Percentiles rank a stretch among this genome's conserved stretches.
These are phyloP conservation scores for Dromococcyx pavoninus DNA, from an alignment of 2,797 vertebrate genomes.

Conservation along the genomic window DNA sequence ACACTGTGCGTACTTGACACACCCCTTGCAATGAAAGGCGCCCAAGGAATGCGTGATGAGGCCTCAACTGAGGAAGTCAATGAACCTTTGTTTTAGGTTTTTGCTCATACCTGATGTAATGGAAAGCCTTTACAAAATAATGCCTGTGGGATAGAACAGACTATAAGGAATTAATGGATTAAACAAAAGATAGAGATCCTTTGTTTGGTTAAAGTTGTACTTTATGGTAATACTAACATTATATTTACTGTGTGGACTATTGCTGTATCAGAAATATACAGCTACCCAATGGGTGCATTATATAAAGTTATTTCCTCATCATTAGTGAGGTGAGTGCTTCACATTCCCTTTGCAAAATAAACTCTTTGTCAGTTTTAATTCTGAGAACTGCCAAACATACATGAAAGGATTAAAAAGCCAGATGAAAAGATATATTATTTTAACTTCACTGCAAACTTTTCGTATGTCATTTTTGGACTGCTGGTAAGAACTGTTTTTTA, in stretches of 20 bases:
- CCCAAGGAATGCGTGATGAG: background rate
- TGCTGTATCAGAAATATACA: background rate
- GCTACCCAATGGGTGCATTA: background rate
- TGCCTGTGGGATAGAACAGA: background rate
- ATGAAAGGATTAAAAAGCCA: background rate
- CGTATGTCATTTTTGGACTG: background rate
- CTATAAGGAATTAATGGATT: background rate
- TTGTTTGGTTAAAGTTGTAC: background rate
- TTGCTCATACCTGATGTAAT: background rate
- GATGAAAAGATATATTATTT: background rate
- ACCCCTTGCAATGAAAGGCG: background rate
- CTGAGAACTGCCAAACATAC: background rate
- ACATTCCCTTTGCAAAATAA: background rate
- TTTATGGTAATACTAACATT: background rate
- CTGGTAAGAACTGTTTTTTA: background rate
- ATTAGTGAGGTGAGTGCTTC: background rate
- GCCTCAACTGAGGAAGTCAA: background rate
- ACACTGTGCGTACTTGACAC: background rate
- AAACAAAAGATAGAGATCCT: background rate
- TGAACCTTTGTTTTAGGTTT: constrained; percentile 3
- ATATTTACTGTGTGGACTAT: background rate
- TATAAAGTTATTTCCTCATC: background rate
- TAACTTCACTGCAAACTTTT: background rate
- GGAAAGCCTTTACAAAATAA: constrained; percentile 9
- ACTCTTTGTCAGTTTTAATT: background rate